Evolutionary conservation across 2,113 vertebrate genomes (phyloP).

Genomic region (Callocephalon fimbriatum): DNA sequence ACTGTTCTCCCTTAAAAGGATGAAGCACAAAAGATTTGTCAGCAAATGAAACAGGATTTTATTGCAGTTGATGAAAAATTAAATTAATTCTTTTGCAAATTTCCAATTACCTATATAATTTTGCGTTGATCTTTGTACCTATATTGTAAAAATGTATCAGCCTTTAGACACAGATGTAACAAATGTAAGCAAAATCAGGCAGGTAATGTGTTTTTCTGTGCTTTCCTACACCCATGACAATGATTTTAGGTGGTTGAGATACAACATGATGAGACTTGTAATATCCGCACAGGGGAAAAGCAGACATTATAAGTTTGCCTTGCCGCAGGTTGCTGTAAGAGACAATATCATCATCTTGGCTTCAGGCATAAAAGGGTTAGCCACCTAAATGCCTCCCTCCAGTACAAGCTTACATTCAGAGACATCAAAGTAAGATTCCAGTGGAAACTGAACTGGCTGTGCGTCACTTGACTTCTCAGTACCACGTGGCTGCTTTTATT

Average conservation of each 20-base stretch:
- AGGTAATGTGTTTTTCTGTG: neutral
- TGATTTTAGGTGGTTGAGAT: neutral
- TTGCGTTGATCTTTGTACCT: neutral
- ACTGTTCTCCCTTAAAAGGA: neutral
- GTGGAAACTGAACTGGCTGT: neutral
- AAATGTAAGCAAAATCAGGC: neutral
- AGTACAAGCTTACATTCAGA: neutral
- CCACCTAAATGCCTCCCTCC: neutral
- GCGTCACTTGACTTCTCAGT: neutral
- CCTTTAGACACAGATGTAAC: neutral
- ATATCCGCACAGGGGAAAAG: neutral
- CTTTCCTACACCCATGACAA: neutral
- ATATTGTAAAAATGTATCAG: neutral
- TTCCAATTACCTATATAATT: neutral
- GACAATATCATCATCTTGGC: neutral
- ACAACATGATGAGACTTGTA: neutral
- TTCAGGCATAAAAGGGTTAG: neutral
- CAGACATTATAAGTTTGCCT: neutral
- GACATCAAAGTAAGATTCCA: neutral
- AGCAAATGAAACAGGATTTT: neutral
- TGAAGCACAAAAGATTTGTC: neutral
- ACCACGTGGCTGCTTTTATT: neutral
- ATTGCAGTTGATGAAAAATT: neutral
- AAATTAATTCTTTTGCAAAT: neutral
- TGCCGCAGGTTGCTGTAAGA: neutral